Base-by-base conservation (phyloP, 1,140 invertebrate genomes). In the Psix sp. region DNA sequence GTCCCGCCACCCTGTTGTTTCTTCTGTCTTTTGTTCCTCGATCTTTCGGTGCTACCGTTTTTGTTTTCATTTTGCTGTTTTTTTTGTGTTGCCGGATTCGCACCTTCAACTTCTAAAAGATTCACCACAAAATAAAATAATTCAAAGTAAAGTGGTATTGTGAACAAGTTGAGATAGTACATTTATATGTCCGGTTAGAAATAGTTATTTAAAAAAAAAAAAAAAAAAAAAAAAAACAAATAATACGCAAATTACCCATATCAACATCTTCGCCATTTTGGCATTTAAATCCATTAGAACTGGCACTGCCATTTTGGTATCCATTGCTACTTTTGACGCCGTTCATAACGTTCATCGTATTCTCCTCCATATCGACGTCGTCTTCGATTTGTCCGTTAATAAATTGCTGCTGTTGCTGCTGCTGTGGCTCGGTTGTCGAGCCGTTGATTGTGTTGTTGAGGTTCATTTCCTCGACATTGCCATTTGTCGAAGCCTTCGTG, bases 301-400 rank as follows among this genome's bases (percentile, higher is more conserved):
- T 82, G 1, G 78, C 85, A 80, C 88, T 91, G 45, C 92, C 92
- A 86, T 94, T 93, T 80, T 91, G 92, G 82, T 89, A 91, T 60
- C 89, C 90, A 82, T 90, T 91, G 60, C 68, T 81, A 49, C 42
- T 84, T 74, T 83, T 87, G 4, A 84, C 66, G 9, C 83, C 81
- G 26, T 82, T 85, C 0, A 84, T 74, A 7, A 77, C 62, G 21
- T 57, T 79, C 7, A 68, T 74, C 2, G 74, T 80, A 39, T 77
- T 86, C 10, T 85, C 86, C 35, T 87, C 87, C 86, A 87, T 88
- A 18, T 88, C 86, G 29, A 87, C 80, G 40, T 88, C 87, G 33
- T 87, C 85, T 26, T 86, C 85, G 40, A 84, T 82, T 46, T 86
- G 85, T 35, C 84, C 84, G 31, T 87, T 87, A 10, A 86, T 77